Base-by-base conservation (phyloP, 2,113 vertebrate genomes). In the Natator depressus region DNA sequence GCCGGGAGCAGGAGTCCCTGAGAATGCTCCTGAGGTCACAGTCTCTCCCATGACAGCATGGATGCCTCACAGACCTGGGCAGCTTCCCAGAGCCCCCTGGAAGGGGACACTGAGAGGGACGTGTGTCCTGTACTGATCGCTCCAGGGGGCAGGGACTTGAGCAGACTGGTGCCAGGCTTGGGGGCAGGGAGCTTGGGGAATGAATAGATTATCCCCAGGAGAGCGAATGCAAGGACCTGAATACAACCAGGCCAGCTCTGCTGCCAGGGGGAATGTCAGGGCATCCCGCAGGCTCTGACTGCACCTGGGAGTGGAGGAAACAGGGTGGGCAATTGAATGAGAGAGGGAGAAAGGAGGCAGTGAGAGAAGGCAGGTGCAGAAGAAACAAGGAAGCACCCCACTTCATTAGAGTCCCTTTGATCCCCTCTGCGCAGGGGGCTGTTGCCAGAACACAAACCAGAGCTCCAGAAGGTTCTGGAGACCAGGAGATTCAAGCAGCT, bases 381-480 rank as follows among this genome's bases (percentile, higher is more conserved):
- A 80, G 47, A 46, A 42, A 20, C 24, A 24, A n/a, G 22, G 20
- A 24, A 46, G 69, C 6, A 38, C 13, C 5, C 3, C 49, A 62
- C 62, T 27, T 24, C 38, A 62, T 50, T 72, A 29, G 25, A 57
- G 16, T 24, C 84, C 10, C 14, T 83, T 20, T 72, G 19, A 16
- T 85, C 17, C 78, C 42, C 38, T 35, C 84, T 76, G n/a, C 76
- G 3, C 89, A 98, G 98, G 81, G 98, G 98, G 22, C 90, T 98
- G 51, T 88, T 98, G 82, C 95, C 97, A 57, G 98, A 98, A 95
- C 98, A 98, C 95, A 98, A 98, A 82, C 98, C 98, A 0, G 97
- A 99, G 95, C 95, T 99, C 91, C 97, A 97, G 11, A 90, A 97
- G 54, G 98, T 98, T 42, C 93, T 99, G 94, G 98, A 99, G 95